Percentiles rank a stretch among this genome's conserved stretches.
Conservation (phyloP, 2,113 vertebrate species). For the Mellivora capensis region DNA sequence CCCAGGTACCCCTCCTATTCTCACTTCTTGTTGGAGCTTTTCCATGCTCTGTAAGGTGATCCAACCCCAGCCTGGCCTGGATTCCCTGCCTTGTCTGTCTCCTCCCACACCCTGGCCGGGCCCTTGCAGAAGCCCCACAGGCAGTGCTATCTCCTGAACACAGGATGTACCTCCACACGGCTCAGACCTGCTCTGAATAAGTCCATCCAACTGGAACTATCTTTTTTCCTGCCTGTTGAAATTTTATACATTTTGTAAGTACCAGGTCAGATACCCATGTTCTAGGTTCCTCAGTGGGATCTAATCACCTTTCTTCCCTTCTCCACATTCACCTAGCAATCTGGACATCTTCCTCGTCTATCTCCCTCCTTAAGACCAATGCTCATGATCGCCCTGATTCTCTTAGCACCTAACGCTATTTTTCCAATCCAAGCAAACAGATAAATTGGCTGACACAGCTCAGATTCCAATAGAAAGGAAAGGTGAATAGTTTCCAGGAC, state of each 20-base stretch:
- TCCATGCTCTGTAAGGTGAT: background rate
- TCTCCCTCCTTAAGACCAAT: background rate
- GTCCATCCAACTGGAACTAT: background rate
- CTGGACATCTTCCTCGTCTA: background rate
- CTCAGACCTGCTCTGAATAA: background rate
- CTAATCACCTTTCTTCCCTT: background rate
- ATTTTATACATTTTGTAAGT: background rate
- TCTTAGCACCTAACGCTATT: background rate
- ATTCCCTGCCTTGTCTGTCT: rapidly evolving
- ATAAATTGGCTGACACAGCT: background rate
- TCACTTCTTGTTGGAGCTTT: background rate
- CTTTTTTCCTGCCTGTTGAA: background rate
- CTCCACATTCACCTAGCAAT: background rate
- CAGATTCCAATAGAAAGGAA: background rate
- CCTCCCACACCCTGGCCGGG: background rate
- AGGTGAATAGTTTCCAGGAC: too few species aligned
- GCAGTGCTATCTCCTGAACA: background rate
- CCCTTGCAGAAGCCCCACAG: background rate
- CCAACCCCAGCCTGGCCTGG: too few species aligned
- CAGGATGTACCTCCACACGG: too few species aligned
- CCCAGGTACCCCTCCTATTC: background rate
- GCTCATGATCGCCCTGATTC: background rate
- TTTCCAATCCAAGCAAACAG: background rate
- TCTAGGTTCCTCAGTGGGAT: rapidly evolving
- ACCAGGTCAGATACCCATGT: background rate